Evolutionary conservation across 1,140 invertebrate genomes (phyloP), one percentile per base, ranked within the genome.

Genomic region (Pseudomyrmex dendroicus): DNA sequence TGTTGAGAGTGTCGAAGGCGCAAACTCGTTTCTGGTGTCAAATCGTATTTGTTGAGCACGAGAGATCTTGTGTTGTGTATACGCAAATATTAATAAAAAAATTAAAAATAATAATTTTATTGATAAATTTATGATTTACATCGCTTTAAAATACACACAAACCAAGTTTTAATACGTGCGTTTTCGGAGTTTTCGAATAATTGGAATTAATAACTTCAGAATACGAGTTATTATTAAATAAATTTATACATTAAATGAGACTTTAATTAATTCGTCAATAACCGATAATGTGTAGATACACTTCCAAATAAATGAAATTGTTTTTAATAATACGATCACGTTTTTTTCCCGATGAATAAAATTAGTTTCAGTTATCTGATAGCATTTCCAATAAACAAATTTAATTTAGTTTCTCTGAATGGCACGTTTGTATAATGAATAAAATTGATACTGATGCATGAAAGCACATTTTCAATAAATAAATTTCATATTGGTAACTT

Each of bases 251-350:
- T 46, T 54, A 50, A 61, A 72, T 50, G 50, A 59, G 57, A 72
- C 57, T 35, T 78, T 78, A 78, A 80, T 80, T 61, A 80, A 70
- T 72, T 80, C 44, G 76, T 80, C 76, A 80, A 80, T 80, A 80
- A 80, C n/a, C 68, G 44, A 80, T 80, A 70, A 80, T 35, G n/a
- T n/a, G 15, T 15, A 35, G 46, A 67, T 56, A 17, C 17, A n/a
- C 15, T 46, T 80, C 54, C 44, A 72, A 80, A 80, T 78, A 78
- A 78, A 78, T 80, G 70, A 80, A 72, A 70, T 78, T 70, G 70
- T 72, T 80, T 80, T 80, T 54, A 80, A 80, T 80, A 80, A 80
- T 80, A 35, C 66, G 56, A 80, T 80, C 56, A 57, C 56, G 20
- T 57, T 80, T 80, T 80, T 80, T 80, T 35, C 35, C 66, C 76